Percentiles rank a stretch among this genome's conserved stretches.
These are phyloP conservation scores for Temnothorax longispinosus DNA, from an alignment of 1,140 invertebrate genomes.

Conservation along the genomic window DNA sequence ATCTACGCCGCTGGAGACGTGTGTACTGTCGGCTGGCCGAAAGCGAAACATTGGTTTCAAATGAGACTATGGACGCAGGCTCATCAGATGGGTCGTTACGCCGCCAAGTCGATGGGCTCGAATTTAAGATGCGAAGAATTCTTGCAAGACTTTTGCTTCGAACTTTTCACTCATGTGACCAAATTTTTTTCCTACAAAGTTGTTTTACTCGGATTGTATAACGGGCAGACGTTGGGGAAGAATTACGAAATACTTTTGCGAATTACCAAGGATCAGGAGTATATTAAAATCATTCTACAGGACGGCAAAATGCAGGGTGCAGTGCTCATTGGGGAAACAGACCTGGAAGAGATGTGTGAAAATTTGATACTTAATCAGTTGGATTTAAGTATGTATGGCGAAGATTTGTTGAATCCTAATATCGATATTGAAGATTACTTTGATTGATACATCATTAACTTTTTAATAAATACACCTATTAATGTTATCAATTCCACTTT, in stretches of 20 bases:
- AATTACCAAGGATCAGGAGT: conserved; percentile 93
- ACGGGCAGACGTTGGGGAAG: conserved; percentile 94
- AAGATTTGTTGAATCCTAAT: conserved; percentile 97
- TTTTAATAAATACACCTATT: not conserved
- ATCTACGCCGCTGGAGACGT: conserved; percentile 98
- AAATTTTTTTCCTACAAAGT: conserved; percentile 98
- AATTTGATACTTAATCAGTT: conserved; percentile 98
- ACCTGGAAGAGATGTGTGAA: conserved; percentile 99
- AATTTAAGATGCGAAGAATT: conserved; percentile 88
- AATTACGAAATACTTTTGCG: conserved; percentile 96
- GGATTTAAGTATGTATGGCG: conserved; percentile 94
- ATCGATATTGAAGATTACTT: conserved; percentile 99
- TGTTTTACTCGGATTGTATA: conserved; percentile 96
- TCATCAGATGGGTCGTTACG: conserved; percentile 98
- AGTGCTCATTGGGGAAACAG: conserved; percentile 98
- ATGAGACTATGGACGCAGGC: conserved; percentile 99
- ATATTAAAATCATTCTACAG: conserved; percentile 96
- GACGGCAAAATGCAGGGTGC: conserved; percentile 96
- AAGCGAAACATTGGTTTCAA: conserved; percentile 96
- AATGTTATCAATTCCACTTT: not conserved
- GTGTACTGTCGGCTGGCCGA: conserved; percentile 92
- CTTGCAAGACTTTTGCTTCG: conserved; percentile 97
- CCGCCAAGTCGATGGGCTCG: conserved; percentile 95
- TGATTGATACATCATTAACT: conserved; percentile 89
- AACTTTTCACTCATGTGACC: conserved; percentile 98